Evolutionary conservation across 1,140 invertebrate species (phyloP), one percentile per base, ranked within the genome.

Genomic region (Zaprionus gabonicus): DNA sequence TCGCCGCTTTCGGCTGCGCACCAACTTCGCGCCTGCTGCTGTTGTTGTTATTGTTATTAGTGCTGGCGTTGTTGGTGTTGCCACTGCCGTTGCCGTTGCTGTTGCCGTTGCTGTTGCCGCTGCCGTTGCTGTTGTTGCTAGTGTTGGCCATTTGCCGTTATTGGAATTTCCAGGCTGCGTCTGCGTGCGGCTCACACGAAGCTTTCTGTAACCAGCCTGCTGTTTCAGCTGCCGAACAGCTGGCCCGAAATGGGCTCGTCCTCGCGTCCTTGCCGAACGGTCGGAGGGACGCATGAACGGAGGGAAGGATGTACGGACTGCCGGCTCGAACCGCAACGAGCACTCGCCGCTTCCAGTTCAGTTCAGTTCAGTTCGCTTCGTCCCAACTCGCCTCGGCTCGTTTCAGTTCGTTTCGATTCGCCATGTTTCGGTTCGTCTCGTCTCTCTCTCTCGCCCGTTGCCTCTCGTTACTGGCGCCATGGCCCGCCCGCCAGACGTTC

Each of bases 121-220:
- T 46, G 38, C 20, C 13, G 20, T 15, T 57, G 62, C 27, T 51
- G 51, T 9, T 49, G 71, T 23, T 67, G 73, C 28, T 62, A 65
- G 44, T 66, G 71, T 51, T 51, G 53, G 60, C 80, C 60, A 58
- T 71, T 58, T 59, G 67, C 67, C 59, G 68, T 66, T 71, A 76
- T 76, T 76, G 73, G 73, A 76, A 76, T 65, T 71, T 76, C 73
- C 73, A 76, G 73, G 55, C 60, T 71, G 73, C 73, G 63, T 77
- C 70, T 73, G 69, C 69, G 69, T 72, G 75, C 75, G 63, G 53
- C 38, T 28, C 23, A 38, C 41, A 25, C 53, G 49, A 56, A 77
- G 64, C 75, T 77, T 67, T 72, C 20, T 70, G 20, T 12, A 60
- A 67, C 69, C 41, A n/a, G 41, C 46, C 46, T 64, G 62, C 69